A percentile compares a stretch with the other conserved stretches of the same genome.
Evolutionary conservation across 2,888 invertebrate species (phyloP).

Genomic region (Heliconius erato): DNA sequence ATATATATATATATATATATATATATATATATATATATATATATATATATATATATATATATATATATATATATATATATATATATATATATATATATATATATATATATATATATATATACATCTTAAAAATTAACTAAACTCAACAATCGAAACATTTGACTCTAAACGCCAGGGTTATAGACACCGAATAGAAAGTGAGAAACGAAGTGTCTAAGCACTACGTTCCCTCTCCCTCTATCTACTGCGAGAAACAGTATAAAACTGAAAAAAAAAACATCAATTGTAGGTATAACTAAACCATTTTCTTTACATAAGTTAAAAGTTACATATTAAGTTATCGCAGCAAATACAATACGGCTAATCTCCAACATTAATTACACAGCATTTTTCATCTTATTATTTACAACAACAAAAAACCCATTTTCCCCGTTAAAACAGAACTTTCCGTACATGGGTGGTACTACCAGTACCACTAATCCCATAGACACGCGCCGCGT

Average conservation of each 20-base stretch:
- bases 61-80: no score
- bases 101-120: no score
- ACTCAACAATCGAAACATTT: no score
- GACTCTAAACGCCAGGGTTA: no score
- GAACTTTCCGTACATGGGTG: not conserved
- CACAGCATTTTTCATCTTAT: not conserved
- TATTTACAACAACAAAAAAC: not conserved
- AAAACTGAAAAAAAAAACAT: not conserved
- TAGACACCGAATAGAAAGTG: not conserved
- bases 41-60: no score
- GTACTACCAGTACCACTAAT: not conserved
- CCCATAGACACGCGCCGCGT: conserved; percentile 28
- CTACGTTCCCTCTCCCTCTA: not conserved
- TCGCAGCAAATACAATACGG: not conserved
- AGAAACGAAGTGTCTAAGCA: not conserved
- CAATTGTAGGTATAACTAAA: not conserved
- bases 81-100: no score
- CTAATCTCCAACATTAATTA: not conserved
- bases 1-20: no score
- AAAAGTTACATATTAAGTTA: not conserved
- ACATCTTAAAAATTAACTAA: no score
- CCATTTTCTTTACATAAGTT: not conserved
- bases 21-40: no score
- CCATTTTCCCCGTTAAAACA: conserved; percentile 3
- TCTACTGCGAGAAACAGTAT: not conserved